Conservation (phyloP, 2,113 vertebrate genomes). For the Octodon degus region DNA sequence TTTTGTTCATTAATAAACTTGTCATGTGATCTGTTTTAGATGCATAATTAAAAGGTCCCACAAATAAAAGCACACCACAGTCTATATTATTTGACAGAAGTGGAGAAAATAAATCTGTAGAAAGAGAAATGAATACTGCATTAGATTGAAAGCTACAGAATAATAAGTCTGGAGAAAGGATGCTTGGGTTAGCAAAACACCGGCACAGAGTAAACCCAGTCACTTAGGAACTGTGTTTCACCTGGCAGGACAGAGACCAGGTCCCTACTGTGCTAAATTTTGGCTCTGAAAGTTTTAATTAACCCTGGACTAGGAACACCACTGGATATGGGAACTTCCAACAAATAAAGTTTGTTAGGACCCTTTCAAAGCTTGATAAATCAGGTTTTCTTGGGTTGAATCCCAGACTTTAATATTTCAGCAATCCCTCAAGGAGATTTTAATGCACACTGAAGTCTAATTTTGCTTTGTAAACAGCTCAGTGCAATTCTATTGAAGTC, state of each 20-base stretch:
- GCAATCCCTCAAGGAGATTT: background rate
- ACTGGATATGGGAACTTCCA: background rate
- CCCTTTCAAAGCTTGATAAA: background rate
- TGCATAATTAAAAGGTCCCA: background rate
- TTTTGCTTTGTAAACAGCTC: background rate
- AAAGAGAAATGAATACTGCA: background rate
- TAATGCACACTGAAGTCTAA: background rate
- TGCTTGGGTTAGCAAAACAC: background rate
- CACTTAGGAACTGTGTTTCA: background rate
- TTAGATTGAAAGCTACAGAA: background rate
- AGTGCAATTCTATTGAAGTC: background rate
- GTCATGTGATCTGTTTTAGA: background rate
- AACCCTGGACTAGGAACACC: background rate
- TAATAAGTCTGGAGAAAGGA: background rate
- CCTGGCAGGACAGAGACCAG: accelerated
- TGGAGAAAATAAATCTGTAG: background rate
- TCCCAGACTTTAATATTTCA: background rate
- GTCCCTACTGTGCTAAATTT: background rate
- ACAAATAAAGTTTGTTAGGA: background rate
- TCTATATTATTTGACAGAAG: background rate
- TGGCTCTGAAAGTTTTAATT: background rate
- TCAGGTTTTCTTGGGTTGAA: background rate
- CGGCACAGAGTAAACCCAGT: background rate
- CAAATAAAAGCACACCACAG: background rate
- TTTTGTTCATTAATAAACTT: background rate